phyloP scores from a whole-genome alignment of 1,140 invertebrate species.

The Drosophila azteca region DNA sequence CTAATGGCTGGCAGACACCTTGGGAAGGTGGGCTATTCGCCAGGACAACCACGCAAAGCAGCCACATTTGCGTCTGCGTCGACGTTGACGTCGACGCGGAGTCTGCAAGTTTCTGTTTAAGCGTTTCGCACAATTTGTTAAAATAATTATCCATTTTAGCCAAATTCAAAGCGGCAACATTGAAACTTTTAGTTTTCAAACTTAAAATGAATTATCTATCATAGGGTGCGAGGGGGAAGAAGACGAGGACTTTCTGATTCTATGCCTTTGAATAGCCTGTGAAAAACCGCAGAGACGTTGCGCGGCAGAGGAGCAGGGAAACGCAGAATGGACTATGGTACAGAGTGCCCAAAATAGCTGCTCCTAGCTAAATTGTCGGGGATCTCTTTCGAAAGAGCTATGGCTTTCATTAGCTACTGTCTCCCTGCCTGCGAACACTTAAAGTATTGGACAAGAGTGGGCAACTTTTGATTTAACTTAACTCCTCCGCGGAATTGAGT shows the following conservation, averaged over 20 bases:
- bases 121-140: slow-evolving; percentile 73
- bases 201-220: slow-evolving; percentile 69
- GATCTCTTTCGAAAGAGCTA: too few relatives aligned
- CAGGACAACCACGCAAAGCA: slow-evolving; percentile 1
- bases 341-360: too few relatives aligned
- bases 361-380: too few relatives aligned
- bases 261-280: too few relatives aligned
- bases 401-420: too few relatives aligned
- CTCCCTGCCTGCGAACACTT: too few relatives aligned
- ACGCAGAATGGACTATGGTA: too few relatives aligned
- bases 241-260: neutral
- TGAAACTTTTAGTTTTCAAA: slow-evolving; percentile 70
- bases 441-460: too few relatives aligned
- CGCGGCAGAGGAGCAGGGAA: too few relatives aligned
- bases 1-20: slow-evolving; percentile 10
- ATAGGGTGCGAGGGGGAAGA: slow-evolving; percentile 39
- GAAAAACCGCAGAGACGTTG: too few relatives aligned
- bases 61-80: neutral
- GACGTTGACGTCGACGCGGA: neutral
- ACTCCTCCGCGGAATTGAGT: neutral
- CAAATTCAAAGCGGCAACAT: slow-evolving; percentile 72
- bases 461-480: neutral
- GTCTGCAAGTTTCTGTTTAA: slow-evolving; percentile 44
- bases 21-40: slow-evolving; percentile 31
- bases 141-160: slow-evolving; percentile 77